Percentiles rank a stretch among this genome's conserved stretches.
These are phyloP conservation scores for Ennomos quercinarius DNA, from an alignment of 2,888 invertebrate genomes.

Conservation along the genomic window DNA sequence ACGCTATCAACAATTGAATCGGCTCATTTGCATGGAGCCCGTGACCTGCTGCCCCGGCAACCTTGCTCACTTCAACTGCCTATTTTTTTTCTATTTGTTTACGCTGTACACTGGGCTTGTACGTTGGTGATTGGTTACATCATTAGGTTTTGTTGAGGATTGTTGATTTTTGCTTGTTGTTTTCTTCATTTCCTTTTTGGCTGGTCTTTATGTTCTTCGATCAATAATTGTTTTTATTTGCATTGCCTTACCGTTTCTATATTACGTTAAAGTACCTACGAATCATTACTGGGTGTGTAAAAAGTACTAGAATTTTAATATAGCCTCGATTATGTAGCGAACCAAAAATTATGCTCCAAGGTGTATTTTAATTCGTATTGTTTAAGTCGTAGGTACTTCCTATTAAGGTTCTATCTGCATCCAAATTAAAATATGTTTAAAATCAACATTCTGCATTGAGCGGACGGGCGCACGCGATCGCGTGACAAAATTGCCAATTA, in stretches of 20 bases:
- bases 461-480: slow-evolving; percentile 60
- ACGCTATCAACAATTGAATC: slow-evolving; percentile 65
- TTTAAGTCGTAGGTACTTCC: neutral
- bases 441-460: slow-evolving; percentile 24
- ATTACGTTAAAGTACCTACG: too few relatives aligned
- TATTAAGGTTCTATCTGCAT: slow-evolving; percentile 18
- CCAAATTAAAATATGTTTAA: slow-evolving; percentile 22
- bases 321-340: too few relatives aligned
- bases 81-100: slow-evolving; percentile 48
- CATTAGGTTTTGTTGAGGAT: slow-evolving; percentile 23
- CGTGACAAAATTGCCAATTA: slow-evolving; percentile 59
- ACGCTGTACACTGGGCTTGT: slow-evolving; percentile 39
- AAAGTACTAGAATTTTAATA: too few relatives aligned
- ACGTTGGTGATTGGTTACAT: slow-evolving; percentile 34
- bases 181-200: neutral
- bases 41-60: slow-evolving; percentile 70
- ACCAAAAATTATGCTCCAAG: neutral
- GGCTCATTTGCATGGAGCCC: slow-evolving; percentile 74
- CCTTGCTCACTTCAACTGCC: slow-evolving; percentile 59
- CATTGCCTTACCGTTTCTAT: too few relatives aligned
- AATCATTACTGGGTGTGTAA: too few relatives aligned
- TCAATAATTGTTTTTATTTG: too few relatives aligned
- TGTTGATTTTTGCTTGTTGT: neutral
- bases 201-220: neutral
- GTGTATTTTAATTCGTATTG: neutral